Conservation (phyloP, 2,888 invertebrate genomes). For the Agelastica alni region DNA sequence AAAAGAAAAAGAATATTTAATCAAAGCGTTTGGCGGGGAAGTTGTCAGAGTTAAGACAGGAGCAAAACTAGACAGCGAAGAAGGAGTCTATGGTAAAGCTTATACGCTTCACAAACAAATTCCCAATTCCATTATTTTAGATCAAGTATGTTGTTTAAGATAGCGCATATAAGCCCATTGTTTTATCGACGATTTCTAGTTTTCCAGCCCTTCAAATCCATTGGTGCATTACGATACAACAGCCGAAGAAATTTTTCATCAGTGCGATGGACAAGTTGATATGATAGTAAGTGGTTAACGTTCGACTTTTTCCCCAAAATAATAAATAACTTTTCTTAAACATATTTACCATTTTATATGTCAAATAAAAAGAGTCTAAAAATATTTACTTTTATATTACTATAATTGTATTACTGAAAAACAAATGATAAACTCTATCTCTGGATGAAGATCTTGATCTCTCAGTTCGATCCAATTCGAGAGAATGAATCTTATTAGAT, state of each 20-base stretch:
- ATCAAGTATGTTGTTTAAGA: slow-evolving; percentile 69
- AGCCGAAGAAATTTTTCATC: slow-evolving; percentile 88
- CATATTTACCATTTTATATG: too few species aligned
- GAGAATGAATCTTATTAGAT: too few species aligned
- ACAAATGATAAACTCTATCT: too few species aligned
- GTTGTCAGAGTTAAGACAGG: slow-evolving; percentile 94
- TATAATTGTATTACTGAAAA: too few species aligned
- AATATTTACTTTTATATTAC: too few species aligned
- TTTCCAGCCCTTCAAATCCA: slow-evolving; percentile 93
- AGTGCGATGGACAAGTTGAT: slow-evolving; percentile 81
- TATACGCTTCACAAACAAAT: slow-evolving; percentile 81
- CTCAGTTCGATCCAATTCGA: too few species aligned
- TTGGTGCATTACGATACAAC: slow-evolving; percentile 97
- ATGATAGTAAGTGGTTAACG: slow-evolving; percentile 76
- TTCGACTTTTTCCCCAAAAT: too few species aligned
- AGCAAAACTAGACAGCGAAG: slow-evolving; percentile 84
- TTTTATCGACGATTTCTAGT: slow-evolving; percentile 60
- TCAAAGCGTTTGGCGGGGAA: slow-evolving; percentile 90
- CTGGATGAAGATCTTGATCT: too few species aligned
- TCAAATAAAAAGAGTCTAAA: too few species aligned
- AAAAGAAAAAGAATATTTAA: slow-evolving; percentile 90
- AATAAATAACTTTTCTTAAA: too few species aligned
- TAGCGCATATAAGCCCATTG: neutral
- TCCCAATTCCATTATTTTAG: slow-evolving; percentile 87
- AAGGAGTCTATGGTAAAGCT: slow-evolving; percentile 89